phyloP scores from a whole-genome alignment of 1,140 invertebrate species.

The Druon quercuslanigerum region DNA sequence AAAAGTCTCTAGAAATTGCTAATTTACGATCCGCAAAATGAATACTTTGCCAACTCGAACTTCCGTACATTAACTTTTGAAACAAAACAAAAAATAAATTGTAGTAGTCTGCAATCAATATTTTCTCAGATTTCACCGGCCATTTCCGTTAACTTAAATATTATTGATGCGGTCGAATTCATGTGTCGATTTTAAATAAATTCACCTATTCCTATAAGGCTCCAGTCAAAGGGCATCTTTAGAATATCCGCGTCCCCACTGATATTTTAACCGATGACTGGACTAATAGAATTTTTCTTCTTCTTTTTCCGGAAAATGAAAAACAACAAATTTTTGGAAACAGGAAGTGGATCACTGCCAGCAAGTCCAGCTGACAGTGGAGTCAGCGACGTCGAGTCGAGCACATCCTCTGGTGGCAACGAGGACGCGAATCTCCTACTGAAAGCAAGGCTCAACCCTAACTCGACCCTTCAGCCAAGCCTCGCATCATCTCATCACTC shows the following conservation, averaged over 20 bases:
- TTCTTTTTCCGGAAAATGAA: conserved; percentile 43
- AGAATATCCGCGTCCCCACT: no score
- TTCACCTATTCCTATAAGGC: no score
- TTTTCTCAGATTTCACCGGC: conserved; percentile 12
- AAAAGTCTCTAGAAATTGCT: conserved; percentile 29
- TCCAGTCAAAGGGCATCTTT: no score
- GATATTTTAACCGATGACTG: neutral
- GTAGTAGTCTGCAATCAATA: neutral
- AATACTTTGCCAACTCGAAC: conserved; percentile 19
- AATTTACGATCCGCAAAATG: conserved; percentile 23
- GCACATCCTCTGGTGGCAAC: conserved; percentile 88
- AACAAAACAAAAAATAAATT: neutral
- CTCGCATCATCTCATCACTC: conserved; percentile 71
- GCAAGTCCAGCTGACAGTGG: conserved; percentile 98
- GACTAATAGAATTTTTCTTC: conserved; percentile 7
- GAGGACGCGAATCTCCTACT: conserved; percentile 90
- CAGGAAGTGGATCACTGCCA: conserved; percentile 88
- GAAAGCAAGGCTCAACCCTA: conserved; percentile 85
- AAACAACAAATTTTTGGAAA: conserved; percentile 14
- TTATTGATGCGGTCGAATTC: neutral
- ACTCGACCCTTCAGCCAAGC: conserved; percentile 70
- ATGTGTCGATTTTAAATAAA: no score
- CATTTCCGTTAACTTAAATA: neutral
- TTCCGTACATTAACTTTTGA: conserved; percentile 18
- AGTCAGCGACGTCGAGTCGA: conserved; percentile 96